Base-by-base conservation (phyloP, 2,888 invertebrate species). In the Pegoplata infirma region DNA sequence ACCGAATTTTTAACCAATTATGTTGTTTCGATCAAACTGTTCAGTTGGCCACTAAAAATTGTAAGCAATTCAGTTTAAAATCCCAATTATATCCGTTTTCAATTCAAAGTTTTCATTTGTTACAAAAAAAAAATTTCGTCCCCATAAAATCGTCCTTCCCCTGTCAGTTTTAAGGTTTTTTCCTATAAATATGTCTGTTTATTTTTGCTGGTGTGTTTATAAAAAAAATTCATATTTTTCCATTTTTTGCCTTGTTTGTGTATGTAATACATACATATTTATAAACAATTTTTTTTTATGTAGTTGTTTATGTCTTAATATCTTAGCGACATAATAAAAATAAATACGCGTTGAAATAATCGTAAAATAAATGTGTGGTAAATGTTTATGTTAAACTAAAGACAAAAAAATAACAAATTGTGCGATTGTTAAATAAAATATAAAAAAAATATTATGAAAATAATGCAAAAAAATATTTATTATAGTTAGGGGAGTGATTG, bases 281-380 rank as follows among this genome's bases (percentile, higher is more conserved):
- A 73, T 67, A 51, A 72, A 63, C 51, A 72, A 40, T 61, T 40
- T 28, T 69, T 40, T 25, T 74, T 67, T 75, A 46, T 75, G 36
- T 71, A 49, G 74, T 71, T 71, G 79, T 75, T 79, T 75, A 71
- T 79, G 67, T 67, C 79, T 79, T 71, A 63, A 75, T 79, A 79
- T 79, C 79, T 75, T 75, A 75, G 75, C 75, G 75, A 75, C 75
- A 79, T 75, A 79, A 79, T 74, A 74, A 78, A 78, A 78, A 78
- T 53, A 78, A 74, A 74, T 59, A 69, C 59, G 75, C 79, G 79
- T 75, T 79, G 71, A 79, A 75, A 79, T 79, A 75, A 79, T 75
- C 79, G 61, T 79, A 71, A 79, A 79, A 79, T 74, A 79, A 79
- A 75, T 79, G 71, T 79, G 78, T 63, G 78, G 78, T 75, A 75